Evolutionary conservation across 2,888 invertebrate species (phyloP).

Genomic region (Campoplex nolae): DNA sequence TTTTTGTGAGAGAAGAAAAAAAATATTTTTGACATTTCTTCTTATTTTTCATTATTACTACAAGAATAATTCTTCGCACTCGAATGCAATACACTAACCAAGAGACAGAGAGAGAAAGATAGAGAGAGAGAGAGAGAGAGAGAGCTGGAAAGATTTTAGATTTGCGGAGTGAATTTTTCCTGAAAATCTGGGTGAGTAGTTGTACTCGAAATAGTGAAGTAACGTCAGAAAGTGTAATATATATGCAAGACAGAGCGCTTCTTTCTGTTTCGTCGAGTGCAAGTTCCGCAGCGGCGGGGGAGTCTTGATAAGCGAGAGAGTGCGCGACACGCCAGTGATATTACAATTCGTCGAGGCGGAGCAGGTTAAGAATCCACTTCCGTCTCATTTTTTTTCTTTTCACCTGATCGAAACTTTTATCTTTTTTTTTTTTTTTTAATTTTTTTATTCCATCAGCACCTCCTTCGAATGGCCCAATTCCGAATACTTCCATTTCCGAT

Average conservation of each 20-base stretch:
- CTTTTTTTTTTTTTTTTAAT: too few relatives aligned
- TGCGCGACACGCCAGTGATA: background rate
- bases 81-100: background rate
- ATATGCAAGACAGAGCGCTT: background rate
- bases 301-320: slow-evolving; percentile 8
- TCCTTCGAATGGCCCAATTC: too few relatives aligned
- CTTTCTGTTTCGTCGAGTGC: slow-evolving; percentile 2
- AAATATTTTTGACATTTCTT: slow-evolving; percentile 13
- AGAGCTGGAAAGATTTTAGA: slow-evolving; percentile 7
- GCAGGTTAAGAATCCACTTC: background rate
- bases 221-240: slow-evolving; percentile 25
- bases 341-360: background rate
- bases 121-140: background rate
- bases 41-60: slow-evolving; percentile 8
- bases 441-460: too few relatives aligned
- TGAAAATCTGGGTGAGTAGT: slow-evolving; percentile 62
- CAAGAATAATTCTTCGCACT: slow-evolving; percentile 33
- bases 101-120: background rate
- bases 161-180: slow-evolving; percentile 37
- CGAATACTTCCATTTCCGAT: too few relatives aligned
- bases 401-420: too few relatives aligned
- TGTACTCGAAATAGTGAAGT: slow-evolving; percentile 57
- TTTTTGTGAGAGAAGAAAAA: background rate
- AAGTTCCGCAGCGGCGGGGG: background rate
- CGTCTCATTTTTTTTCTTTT: too few relatives aligned